Percentiles rank a stretch among this genome's conserved stretches.
phyloP scores from a whole-genome alignment of 2,797 vertebrate genomes.

The Amniataba percoides region DNA sequence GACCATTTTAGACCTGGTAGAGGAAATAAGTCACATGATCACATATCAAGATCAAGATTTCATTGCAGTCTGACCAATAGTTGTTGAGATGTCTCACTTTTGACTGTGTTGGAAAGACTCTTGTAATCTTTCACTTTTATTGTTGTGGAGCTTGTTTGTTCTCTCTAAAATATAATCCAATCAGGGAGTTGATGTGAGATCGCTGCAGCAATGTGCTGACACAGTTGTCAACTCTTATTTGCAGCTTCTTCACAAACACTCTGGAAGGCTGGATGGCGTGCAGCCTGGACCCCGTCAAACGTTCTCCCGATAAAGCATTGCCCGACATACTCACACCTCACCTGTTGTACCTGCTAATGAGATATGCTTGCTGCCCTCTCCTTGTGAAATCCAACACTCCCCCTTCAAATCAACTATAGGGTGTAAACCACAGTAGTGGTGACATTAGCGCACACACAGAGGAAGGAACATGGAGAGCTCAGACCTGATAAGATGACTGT shows the following conservation, averaged over 20 bases:
- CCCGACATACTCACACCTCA: constrained; percentile 28
- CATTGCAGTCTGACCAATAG: background rate
- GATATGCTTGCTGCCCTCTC: constrained; percentile 8
- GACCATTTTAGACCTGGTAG: background rate
- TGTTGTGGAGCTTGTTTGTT: constrained; percentile 10
- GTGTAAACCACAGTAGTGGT: constrained; percentile 39
- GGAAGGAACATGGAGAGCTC: background rate
- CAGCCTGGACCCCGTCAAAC: background rate
- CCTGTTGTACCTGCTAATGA: constrained; percentile 47
- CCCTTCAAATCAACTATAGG: constrained; percentile 12
- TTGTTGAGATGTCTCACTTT: background rate
- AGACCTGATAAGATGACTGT: constrained; percentile 24
- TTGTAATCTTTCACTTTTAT: constrained; percentile 4
- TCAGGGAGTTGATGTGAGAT: constrained; percentile 21
- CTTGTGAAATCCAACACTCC: constrained; percentile 36
- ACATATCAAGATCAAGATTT: background rate
- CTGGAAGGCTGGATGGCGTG: constrained; percentile 3
- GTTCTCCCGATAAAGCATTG: constrained; percentile 9
- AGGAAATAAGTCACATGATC: background rate
- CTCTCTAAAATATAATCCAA: constrained; percentile 21
- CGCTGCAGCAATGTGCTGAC: constrained; percentile 24
- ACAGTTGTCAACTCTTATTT: constrained; percentile 33
- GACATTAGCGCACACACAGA: constrained; percentile 36
- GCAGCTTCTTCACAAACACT: constrained; percentile 10
- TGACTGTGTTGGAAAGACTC: constrained; percentile 16